Base-by-base conservation (phyloP, 2,797 vertebrate species). In the Poeciliopsis paucimaculata region DNA sequence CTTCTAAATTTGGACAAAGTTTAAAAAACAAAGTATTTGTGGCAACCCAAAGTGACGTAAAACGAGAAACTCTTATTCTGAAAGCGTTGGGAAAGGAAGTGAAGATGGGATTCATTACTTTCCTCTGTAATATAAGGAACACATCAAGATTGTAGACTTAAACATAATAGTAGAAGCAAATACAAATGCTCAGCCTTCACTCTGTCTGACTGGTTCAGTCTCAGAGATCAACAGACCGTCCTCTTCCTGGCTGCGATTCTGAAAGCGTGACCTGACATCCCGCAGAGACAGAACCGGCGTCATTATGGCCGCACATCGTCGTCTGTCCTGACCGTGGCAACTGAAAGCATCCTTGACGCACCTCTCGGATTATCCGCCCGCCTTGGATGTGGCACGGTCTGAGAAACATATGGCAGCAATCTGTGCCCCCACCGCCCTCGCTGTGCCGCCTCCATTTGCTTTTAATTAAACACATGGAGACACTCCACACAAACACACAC, bases 371-470 rank as follows among this genome's bases (percentile, higher is more conserved):
- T 89, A 93, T 85, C 87, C 82, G 73, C 82, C 75, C 57, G 80
- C 79, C 85, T 87, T 82, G 78, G 87, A 86, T 79, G 87, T 77
- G 79, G 87, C 85, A 77, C 23, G 2, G 81, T 57, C 77, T n/a
- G 28, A 70, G 80, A 87, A 89, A 78, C 93, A 93, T 92, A 92
- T 93, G 92, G 92, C 86, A 84, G 73, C 93, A 93, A 92, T 92
- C 90, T 93, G 92, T 89, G 87, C 81, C 87, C 71, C n/a, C 39
- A n/a, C 66, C 23, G 68, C 84, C 79, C 82, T 88, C 47, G 49
- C 82, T 80, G 83, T 84, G 83, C 26, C 39, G 53, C 80, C 79
- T 82, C 81, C 87, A 89, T 91, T 90, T 84, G 79, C 83, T 91
- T 90, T 90, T 92, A 92, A 93, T 94, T 91, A 89, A 90, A 89